Conservation (phyloP, 2,888 invertebrate species). For the Melieria picta region DNA sequence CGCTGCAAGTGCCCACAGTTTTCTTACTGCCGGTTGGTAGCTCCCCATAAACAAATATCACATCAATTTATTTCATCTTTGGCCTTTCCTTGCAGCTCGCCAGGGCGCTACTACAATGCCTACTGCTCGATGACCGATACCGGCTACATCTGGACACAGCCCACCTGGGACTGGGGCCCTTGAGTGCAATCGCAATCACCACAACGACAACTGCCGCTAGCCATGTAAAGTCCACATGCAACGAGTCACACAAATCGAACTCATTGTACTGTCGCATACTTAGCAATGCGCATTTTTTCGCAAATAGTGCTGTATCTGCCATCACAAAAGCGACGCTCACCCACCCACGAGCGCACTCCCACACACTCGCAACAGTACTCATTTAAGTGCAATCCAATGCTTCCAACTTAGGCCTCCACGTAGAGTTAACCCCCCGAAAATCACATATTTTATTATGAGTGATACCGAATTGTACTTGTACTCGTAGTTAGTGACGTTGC, state of each 20-base stretch:
- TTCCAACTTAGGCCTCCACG: neutral
- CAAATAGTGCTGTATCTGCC: too few species aligned
- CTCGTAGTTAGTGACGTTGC: too few species aligned
- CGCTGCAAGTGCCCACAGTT: slow-evolving; percentile 88
- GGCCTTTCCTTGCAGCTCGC: slow-evolving; percentile 67
- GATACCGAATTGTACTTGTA: too few species aligned
- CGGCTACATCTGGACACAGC: slow-evolving; percentile 91
- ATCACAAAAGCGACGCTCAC: too few species aligned
- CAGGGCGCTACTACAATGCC: slow-evolving; percentile 90
- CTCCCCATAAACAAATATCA: neutral
- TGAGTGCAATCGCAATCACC: neutral
- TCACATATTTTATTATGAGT: too few species aligned
- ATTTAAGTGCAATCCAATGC: slow-evolving; percentile 10
- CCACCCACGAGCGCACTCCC: neutral
- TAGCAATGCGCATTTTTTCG: too few species aligned
- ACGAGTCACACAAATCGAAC: too few species aligned
- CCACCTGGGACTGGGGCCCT: slow-evolving; percentile 67
- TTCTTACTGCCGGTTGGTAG: slow-evolving; percentile 78
- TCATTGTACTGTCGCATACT: too few species aligned
- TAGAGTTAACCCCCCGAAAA: too few species aligned
- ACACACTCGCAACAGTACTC: neutral
- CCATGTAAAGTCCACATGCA: neutral
- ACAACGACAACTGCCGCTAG: slow-evolving; percentile 15
- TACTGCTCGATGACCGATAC: slow-evolving; percentile 90
- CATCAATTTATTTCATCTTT: neutral